A percentile compares a stretch with the other conserved stretches of the same genome.
Conservation (phyloP, 1,140 invertebrate genomes). For the Medauroidea extradentata region DNA sequence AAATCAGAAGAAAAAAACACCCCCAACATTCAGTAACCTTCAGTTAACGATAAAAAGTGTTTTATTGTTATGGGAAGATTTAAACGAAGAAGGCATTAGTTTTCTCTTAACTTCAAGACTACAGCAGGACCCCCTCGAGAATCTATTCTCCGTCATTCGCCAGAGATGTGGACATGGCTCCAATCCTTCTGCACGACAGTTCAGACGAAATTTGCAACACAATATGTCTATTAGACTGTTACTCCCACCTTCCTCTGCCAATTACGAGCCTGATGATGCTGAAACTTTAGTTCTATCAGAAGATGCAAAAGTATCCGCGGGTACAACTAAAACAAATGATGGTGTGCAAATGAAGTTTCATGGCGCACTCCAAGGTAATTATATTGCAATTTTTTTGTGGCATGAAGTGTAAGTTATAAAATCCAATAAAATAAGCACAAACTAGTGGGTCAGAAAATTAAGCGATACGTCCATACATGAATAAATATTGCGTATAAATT, state of each 20-base stretch:
- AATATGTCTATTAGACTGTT: conserved; percentile 4
- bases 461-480: too few relatives aligned
- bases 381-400: too few relatives aligned
- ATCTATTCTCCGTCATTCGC: conserved; percentile 3
- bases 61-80: not conserved
- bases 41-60: not conserved
- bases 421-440: too few relatives aligned
- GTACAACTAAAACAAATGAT: not conserved
- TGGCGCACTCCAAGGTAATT: too few relatives aligned
- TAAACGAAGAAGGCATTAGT: not conserved
- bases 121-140: conserved; percentile 4
- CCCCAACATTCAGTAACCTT: not conserved
- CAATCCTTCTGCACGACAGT: conserved; percentile 3
- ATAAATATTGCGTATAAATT: too few relatives aligned
- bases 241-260: conserved; percentile 3
- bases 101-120: conserved; percentile 7
- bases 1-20: not conserved
- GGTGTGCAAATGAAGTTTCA: too few relatives aligned
- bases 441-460: too few relatives aligned
- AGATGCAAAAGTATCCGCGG: not conserved
- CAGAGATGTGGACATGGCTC: conserved; percentile 1
- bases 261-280: conserved; percentile 9
- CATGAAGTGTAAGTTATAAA: too few relatives aligned
- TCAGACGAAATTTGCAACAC: conserved; percentile 8
- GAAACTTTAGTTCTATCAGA: not conserved